These are phyloP conservation scores for Sisor rabdophorus DNA, from an alignment of 2,113 vertebrate species.

Conservation along the genomic window DNA sequence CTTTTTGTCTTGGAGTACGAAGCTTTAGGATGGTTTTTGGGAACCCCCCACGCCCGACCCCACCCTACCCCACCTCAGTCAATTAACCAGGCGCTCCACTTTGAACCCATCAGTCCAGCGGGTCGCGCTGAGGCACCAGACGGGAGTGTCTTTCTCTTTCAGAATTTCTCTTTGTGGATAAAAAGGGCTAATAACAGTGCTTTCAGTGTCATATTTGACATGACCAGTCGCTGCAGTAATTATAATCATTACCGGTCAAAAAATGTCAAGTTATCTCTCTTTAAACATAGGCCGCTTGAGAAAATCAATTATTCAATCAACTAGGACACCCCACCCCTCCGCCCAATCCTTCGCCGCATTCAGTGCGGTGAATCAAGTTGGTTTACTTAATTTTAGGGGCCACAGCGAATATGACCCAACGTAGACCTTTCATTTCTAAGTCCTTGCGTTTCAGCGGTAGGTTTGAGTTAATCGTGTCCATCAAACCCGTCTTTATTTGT, in stretches of 20 bases:
- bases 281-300: constrained; percentile 93
- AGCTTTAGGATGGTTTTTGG: background rate
- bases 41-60: too few relatives aligned
- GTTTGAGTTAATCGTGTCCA: constrained; percentile 76
- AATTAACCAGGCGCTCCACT: constrained; percentile 69
- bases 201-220: constrained; percentile 98
- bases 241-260: constrained; percentile 98
- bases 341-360: constrained; percentile 62
- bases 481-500: constrained; percentile 71
- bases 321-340: constrained; percentile 79
- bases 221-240: constrained; percentile 89
- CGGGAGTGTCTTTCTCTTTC: constrained; percentile 40
- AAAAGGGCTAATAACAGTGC: constrained; percentile 98
- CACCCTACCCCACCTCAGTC: constrained; percentile 70
- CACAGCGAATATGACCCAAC: constrained; percentile 73
- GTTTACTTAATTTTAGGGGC: constrained; percentile 94
- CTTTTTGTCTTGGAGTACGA: background rate
- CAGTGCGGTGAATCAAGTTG: constrained; percentile 80
- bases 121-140: constrained; percentile 58
- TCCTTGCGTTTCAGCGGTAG: constrained; percentile 71
- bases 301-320: constrained; percentile 99
- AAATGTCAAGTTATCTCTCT: constrained; percentile 99
- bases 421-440: constrained; percentile 72
- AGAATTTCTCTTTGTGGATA: constrained; percentile 59
- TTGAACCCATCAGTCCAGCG: constrained; percentile 63